Conservation (phyloP, 2,888 invertebrate genomes). For the Drosophila melanosoma region DNA sequence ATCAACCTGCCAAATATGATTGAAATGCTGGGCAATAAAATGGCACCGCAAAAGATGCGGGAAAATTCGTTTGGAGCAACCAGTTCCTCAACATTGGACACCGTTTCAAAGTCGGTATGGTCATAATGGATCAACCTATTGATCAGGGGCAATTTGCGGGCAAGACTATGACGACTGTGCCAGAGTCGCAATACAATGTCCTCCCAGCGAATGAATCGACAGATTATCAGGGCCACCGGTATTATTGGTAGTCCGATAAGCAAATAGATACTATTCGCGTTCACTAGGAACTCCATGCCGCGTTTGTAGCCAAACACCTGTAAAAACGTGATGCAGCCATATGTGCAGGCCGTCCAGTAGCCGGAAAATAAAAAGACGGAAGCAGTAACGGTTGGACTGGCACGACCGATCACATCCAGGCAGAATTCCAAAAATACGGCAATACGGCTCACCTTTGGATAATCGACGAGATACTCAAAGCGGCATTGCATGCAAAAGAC, state of each 20-base stretch:
- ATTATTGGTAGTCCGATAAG: conserved; percentile 96
- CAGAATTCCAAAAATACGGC: conserved; percentile 93
- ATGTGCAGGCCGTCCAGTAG: conserved; percentile 98
- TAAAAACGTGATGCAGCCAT: conserved; percentile 97
- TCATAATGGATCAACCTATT: conserved; percentile 81
- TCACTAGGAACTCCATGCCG: conserved; percentile 96
- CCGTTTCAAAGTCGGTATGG: conserved; percentile 82
- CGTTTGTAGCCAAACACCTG: conserved; percentile 96
- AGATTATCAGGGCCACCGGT: conserved; percentile 95
- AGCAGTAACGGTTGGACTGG: conserved; percentile 97
- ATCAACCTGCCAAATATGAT: conserved; percentile 95
- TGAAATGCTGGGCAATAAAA: conserved; percentile 96
- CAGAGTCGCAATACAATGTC: conserved; percentile 93
- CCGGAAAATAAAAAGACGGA: conserved; percentile 96
- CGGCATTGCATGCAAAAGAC: conserved; percentile 96
- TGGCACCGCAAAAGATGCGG: conserved; percentile 95
- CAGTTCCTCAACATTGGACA: conserved; percentile 87
- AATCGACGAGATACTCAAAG: conserved; percentile 96
- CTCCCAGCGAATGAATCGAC: conserved; percentile 98
- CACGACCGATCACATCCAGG: conserved; percentile 93
- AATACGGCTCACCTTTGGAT: conserved; percentile 94
- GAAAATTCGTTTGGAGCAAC: conserved; percentile 93
- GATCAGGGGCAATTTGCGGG: conserved; percentile 87
- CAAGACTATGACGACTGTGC: conserved; percentile 87
- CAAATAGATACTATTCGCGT: conserved; percentile 95